Evolutionary conservation across 2,888 invertebrate species (phyloP), one percentile per base, ranked within the genome.

Genomic region (Empis stercorea): DNA sequence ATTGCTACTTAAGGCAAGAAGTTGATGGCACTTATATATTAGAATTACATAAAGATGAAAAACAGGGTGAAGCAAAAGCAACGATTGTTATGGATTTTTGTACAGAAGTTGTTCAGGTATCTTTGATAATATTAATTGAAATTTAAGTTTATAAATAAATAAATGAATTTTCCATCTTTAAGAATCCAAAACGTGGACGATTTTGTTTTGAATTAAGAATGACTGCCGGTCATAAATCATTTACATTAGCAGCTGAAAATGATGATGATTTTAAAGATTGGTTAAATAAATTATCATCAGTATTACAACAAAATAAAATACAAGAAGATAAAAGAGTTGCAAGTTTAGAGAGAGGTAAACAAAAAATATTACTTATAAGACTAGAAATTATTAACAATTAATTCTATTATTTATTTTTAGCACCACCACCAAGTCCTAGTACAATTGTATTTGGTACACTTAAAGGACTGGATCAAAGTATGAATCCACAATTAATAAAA

Each of bases 51-150:
- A 94, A 94, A 71, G 94, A 94, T 69, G 92, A 93, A 52, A 85
- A 86, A 64, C 91, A 88, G 70, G 81, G 81, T 23, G 93, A 94
- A 59, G 85, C 88, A 1, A 93, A 93, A 71, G 82, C 88, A 55
- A 86, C 91, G 32, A 87, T 94, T 63, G 91, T 89, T 54, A 85
- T 94, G 83, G 93, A 94, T 66, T 88, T 91, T 71, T 93, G 92
- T 63, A 84, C 84, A 2, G 89, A 91, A 65, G 88, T 93, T 58
- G 79, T 86, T 48, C 81, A 83, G 74, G 86, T 85, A 69, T 52
- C 20, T 20, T 20, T 20, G 3, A 4, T 20, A 46, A 45, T 15
- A 34, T 46, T 23, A n/a, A 30, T 30, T 48, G 36, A 59, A 27
- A 51, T 52, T 47, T n/a, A n/a, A n/a, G n/a, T n/a, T n/a, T n/a